Percentiles rank a stretch among this genome's conserved stretches.
phyloP scores from a whole-genome alignment of 2,888 invertebrate species.

The Idaea dimidiata region DNA sequence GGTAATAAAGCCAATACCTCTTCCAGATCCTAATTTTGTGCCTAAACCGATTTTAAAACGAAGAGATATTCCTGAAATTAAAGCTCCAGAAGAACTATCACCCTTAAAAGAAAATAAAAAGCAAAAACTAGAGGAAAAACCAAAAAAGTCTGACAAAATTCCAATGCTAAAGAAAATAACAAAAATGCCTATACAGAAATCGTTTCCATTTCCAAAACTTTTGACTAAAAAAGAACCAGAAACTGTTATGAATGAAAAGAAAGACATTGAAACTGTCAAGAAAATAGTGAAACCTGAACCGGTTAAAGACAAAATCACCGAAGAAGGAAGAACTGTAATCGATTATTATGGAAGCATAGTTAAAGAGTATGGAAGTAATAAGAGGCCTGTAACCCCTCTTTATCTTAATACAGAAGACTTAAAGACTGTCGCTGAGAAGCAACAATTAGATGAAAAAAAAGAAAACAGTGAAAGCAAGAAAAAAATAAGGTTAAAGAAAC shows the following conservation, averaged over 20 bases:
- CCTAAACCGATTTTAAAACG: constrained; percentile 91
- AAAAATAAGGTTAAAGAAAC: constrained; percentile 44
- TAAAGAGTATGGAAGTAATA: constrained; percentile 83
- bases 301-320: constrained; percentile 68
- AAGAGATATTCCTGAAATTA: constrained; percentile 55
- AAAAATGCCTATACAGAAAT: constrained; percentile 63
- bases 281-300: constrained; percentile 42
- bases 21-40: constrained; percentile 85
- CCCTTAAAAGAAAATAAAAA: constrained; percentile 39
- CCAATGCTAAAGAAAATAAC: constrained; percentile 68
- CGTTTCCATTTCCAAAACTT: constrained; percentile 62
- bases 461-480: constrained; percentile 36
- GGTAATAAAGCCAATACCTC: constrained; percentile 81
- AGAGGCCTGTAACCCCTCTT: constrained; percentile 71
- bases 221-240: constrained; percentile 60
- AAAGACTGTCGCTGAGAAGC: constrained; percentile 80
- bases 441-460: constrained; percentile 54
- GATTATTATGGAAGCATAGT: constrained; percentile 92
- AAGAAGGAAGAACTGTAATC: constrained; percentile 86
- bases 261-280: constrained; percentile 33
- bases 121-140: constrained; percentile 37
- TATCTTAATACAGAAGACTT: constrained; percentile 84
- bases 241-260: constrained; percentile 38
- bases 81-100: constrained; percentile 27
- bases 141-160: constrained; percentile 61